These are phyloP conservation scores for Eupithecia exiguata DNA, from an alignment of 2,888 invertebrate species.

Conservation along the genomic window DNA sequence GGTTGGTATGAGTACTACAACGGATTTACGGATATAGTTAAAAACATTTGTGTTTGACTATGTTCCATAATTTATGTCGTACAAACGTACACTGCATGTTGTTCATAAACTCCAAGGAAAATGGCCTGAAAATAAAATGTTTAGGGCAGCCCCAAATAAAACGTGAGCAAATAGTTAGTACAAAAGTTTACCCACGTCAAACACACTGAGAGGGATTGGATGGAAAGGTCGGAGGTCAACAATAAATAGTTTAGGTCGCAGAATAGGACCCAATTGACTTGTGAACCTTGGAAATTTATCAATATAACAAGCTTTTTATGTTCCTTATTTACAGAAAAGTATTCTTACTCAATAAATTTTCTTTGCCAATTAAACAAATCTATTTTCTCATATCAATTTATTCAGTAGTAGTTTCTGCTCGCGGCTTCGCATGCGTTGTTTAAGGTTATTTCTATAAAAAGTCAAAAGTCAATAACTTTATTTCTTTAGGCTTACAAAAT, in stretches of 20 bases:
- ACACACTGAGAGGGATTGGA: slow-evolving; percentile 18
- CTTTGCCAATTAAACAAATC: too few species aligned
- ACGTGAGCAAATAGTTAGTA: slow-evolving; percentile 15
- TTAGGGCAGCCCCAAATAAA: slow-evolving; percentile 14
- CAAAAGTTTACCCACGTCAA: slow-evolving; percentile 19
- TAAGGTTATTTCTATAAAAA: too few species aligned
- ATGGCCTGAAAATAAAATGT: not conserved
- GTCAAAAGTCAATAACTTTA: too few species aligned
- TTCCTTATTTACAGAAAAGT: too few species aligned
- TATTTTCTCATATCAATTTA: too few species aligned
- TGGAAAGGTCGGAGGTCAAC: slow-evolving; percentile 23
- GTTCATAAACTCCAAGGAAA: not conserved
- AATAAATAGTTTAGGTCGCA: slow-evolving; percentile 24
- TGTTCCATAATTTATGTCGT: not conserved
- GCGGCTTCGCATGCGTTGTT: too few species aligned
- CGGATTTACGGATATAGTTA: too few species aligned
- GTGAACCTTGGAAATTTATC: not conserved
- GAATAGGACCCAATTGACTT: slow-evolving; percentile 22
- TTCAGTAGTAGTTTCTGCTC: too few species aligned
- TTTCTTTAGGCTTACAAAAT: too few species aligned
- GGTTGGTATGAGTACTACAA: too few species aligned
- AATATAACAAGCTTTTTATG: not conserved
- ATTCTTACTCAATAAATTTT: too few species aligned
- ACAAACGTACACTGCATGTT: not conserved
- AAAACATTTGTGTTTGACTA: not conserved